These are phyloP conservation scores for Epirrhoe alternata DNA, from an alignment of 2,888 invertebrate genomes.

Conservation along the genomic window DNA sequence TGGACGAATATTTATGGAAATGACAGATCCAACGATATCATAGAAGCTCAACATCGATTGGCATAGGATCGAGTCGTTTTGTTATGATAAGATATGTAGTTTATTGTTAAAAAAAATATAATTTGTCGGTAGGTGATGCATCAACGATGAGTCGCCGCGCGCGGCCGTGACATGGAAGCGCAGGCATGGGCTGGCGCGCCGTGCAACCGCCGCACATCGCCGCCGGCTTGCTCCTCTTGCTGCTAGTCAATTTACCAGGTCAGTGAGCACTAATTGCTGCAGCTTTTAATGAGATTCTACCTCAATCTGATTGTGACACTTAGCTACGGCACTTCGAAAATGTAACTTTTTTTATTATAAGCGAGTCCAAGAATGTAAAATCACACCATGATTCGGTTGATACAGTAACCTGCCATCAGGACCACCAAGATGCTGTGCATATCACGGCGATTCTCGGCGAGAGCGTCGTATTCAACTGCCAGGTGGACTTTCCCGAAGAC, in stretches of 20 bases:
- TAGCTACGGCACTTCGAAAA: background rate
- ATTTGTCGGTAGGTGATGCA: constrained; percentile 79
- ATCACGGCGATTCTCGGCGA: constrained; percentile 99
- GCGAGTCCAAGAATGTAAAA: constrained; percentile 3
- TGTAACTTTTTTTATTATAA: background rate
- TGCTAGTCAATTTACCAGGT: constrained; percentile 83
- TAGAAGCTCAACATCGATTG: background rate
- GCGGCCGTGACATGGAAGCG: constrained; percentile 91
- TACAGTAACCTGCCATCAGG: constrained; percentile 91
- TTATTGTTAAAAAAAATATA: constrained; percentile 22
- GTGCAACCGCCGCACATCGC: constrained; percentile 90
- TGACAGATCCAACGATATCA: background rate
- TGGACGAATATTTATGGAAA: background rate
- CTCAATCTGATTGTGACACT: background rate
- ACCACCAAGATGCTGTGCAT: constrained; percentile 96
- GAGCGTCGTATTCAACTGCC: constrained; percentile 98
- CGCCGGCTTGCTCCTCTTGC: constrained; percentile 85
- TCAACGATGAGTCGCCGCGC: constrained; percentile 91
- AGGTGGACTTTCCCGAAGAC: constrained; percentile 98
- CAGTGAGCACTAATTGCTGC: constrained; percentile 9
- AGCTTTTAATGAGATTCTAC: constrained; percentile 1
- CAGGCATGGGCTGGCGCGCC: constrained; percentile 96
- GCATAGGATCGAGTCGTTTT: background rate
- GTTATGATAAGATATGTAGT: background rate
- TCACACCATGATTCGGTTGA: constrained; percentile 39